phyloP scores from a whole-genome alignment of 64 coral and sea anemone genomes.

The Porites lutea region DNA sequence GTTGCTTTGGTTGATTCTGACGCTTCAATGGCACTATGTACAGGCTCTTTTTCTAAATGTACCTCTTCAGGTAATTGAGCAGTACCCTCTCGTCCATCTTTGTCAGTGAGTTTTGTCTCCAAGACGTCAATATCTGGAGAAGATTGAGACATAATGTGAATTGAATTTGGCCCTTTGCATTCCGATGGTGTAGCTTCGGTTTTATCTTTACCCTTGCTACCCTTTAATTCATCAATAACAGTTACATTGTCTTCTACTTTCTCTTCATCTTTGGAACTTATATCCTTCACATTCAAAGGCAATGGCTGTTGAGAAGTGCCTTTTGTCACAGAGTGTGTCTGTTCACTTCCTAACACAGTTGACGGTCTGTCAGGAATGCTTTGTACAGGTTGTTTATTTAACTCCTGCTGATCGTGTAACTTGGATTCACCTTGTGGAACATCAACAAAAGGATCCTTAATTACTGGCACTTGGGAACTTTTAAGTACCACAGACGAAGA shows the following conservation, averaged over 20 bases:
- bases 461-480: slow-evolving; percentile 8
- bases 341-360: neutral
- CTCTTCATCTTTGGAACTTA: neutral
- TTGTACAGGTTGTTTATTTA: neutral
- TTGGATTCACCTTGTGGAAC: neutral
- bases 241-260: neutral
- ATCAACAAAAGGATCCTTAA: neutral
- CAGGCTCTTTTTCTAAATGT: neutral
- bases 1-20: neutral
- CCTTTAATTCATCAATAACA: neutral
- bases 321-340: too few relatives aligned
- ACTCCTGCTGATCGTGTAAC: neutral
- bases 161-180: slow-evolving; percentile 58
- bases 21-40: neutral
- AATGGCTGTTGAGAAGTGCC: neutral
- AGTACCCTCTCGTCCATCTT: slow-evolving; percentile 79
- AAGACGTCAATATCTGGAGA: slow-evolving; percentile 89
- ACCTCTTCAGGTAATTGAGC: slow-evolving; percentile 70
- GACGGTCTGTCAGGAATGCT: neutral
- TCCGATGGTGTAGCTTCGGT: slow-evolving; percentile 36
- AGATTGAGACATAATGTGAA: slow-evolving; percentile 62
- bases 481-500: neutral
- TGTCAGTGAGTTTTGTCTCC: slow-evolving; percentile 87
- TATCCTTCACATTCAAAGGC: neutral
- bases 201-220: neutral